These are phyloP conservation scores for Butorides virescens DNA, from an alignment of 2,113 vertebrate species.

Conservation along the genomic window DNA sequence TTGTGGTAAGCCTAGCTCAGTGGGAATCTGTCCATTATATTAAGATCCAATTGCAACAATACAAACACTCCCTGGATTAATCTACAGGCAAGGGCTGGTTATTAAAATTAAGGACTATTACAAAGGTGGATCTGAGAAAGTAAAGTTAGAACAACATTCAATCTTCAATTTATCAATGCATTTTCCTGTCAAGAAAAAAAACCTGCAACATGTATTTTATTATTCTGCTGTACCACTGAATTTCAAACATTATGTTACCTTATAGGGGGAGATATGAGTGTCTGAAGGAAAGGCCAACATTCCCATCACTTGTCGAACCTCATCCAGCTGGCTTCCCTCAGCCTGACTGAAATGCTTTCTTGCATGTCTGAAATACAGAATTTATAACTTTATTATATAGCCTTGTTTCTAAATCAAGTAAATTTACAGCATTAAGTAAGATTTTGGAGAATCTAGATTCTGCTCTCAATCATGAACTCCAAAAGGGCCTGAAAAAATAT, in stretches of 20 bases:
- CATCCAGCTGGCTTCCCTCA: slow-evolving; percentile 96
- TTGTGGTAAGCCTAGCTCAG: background rate
- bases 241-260: slow-evolving; percentile 73
- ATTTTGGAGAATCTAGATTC: background rate
- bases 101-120: background rate
- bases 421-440: background rate
- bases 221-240: background rate
- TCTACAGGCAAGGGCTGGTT: background rate
- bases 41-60: background rate
- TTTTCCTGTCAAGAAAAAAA: background rate
- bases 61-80: background rate
- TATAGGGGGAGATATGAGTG: slow-evolving; percentile 98
- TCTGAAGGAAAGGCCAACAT: slow-evolving; percentile 99
- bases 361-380: slow-evolving; percentile 83
- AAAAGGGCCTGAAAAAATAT: background rate
- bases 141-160: background rate
- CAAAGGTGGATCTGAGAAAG: background rate
- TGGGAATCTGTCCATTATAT: background rate
- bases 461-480: background rate
- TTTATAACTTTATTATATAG: background rate
- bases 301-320: slow-evolving; percentile 98
- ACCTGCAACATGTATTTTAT: background rate
- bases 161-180: background rate
- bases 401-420: background rate
- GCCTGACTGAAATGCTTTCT: slow-evolving; percentile 99